A percentile compares a stretch with the other conserved stretches of the same genome.
These are phyloP conservation scores for Chondrosia reniformis DNA, from an alignment of 37 sponge, comb jelly and placozoan genomes.

Conservation along the genomic window DNA sequence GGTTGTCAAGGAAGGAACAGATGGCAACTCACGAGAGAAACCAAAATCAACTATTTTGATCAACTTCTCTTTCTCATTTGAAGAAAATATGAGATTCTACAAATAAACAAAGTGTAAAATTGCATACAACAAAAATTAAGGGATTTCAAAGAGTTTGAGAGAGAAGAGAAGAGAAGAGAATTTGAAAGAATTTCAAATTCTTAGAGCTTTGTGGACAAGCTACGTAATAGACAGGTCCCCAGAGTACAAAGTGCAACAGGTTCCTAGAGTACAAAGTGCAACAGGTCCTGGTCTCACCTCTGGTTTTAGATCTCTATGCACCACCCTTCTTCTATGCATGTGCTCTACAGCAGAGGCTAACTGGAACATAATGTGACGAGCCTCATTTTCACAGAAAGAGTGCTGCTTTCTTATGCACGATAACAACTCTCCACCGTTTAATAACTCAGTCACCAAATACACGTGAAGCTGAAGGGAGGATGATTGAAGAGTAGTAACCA, in stretches of 20 bases:
- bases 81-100: conserved; percentile 79
- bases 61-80: conserved; percentile 23
- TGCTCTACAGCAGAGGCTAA: conserved; percentile 79
- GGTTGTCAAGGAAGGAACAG: conserved; percentile 68
- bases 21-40: conserved; percentile 76
- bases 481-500: background rate
- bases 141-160: no score
- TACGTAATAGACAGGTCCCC: no score
- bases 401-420: conserved; percentile 64
- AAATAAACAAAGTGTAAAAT: background rate
- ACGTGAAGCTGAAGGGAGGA: conserved; percentile 59
- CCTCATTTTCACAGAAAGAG: conserved; percentile 83
- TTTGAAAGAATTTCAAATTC: no score
- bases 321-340: conserved; percentile 85
- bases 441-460: conserved; percentile 90
- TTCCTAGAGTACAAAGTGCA: background rate
- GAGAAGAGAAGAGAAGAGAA: background rate
- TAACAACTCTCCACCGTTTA: conserved; percentile 88
- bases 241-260: no score
- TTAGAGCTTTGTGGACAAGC: no score
- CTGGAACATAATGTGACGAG: conserved; percentile 77
- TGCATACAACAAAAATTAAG: no score
- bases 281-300: conserved; percentile 50
- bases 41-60: conserved; percentile 92
- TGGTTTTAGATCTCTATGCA: conserved; percentile 95